Evolutionary conservation across 2,797 vertebrate genomes (phyloP), one percentile per base, ranked within the genome.

Genomic region (Alectoris magna): DNA sequence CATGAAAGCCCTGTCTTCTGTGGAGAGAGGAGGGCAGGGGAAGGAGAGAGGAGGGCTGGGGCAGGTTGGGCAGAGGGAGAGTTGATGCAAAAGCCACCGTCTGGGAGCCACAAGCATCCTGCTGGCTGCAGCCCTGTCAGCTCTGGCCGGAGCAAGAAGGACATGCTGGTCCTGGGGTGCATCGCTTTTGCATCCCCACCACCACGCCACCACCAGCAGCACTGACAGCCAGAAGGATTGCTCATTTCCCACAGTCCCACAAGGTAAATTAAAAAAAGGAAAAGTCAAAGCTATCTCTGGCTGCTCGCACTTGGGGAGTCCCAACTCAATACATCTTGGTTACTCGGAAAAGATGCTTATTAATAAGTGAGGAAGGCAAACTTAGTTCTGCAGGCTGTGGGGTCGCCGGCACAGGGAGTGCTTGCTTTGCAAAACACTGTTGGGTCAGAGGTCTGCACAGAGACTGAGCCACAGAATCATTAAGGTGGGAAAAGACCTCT

Each of bases 241-340:
- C 90, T 97, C 96, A 91, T 97, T 97, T 96, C 97, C 97, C 95
- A 94, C 72, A 95, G 97, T 91, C 94, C 96, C 96, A 92, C 96
- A 97, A 97, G 97, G 97, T 98, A 98, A 98, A 98, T 98, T 98
- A 95, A 97, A 97, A 97, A 97, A 96, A 97, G 96, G 94, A 95
- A 96, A 97, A 98, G 97, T 97, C 97, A 98, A 97, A 98, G 97
- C 97, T 97, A 94, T 97, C 97, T 97, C 97, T 98, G 96, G 90
- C 96, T 96, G 95, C 93, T 96, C 0, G 5, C 83, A 95, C 94
- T 87, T 21, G 13, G 98, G 97, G 98, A 98, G 96, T 98, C 98
- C 97, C 98, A 97, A 94, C 94, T 96, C 97, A 97, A 97, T 98
- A 98, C 97, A 95, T 97, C 96, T 97, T 96, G 94, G 97, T 96